Percentiles rank a stretch among this genome's conserved stretches.
These are phyloP conservation scores for Heterodera carotae DNA, from an alignment of 1,140 invertebrate genomes.

Conservation along the genomic window DNA sequence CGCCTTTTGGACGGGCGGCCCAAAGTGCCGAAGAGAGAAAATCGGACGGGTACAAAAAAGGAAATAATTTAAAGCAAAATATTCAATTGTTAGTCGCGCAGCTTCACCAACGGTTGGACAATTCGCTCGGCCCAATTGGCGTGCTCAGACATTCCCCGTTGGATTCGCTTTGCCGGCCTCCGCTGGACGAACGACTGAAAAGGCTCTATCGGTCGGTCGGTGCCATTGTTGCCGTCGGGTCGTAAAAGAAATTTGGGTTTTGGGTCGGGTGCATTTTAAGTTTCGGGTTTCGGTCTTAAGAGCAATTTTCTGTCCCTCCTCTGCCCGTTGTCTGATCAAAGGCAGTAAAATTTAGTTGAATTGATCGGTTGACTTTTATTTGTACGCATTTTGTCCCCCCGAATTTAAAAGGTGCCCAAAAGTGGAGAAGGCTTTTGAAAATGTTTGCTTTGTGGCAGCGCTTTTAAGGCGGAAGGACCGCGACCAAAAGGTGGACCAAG, in stretches of 20 bases:
- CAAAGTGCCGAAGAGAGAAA: slow-evolving; percentile 11
- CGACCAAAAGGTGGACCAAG: slow-evolving; percentile 69
- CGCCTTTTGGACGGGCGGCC: slow-evolving; percentile 12
- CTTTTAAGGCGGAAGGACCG: slow-evolving; percentile 63
- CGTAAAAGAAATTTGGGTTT: too few species aligned
- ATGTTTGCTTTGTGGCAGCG: slow-evolving; percentile 65
- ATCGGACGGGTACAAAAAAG: neutral
- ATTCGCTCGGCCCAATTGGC: slow-evolving; percentile 14
- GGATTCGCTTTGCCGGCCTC: slow-evolving; percentile 29
- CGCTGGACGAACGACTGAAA: slow-evolving; percentile 55
- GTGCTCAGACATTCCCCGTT: slow-evolving; percentile 31
- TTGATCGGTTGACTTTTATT: too few species aligned
- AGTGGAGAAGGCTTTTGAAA: slow-evolving; percentile 64
- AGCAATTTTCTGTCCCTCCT: too few species aligned
- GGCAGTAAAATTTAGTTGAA: too few species aligned
- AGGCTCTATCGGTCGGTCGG: slow-evolving; percentile 58
- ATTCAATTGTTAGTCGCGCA: neutral
- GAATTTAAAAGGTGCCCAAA: slow-evolving; percentile 41
- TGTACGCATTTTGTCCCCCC: slow-evolving; percentile 35
- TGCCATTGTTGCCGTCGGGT: too few species aligned
- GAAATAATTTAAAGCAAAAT: neutral
- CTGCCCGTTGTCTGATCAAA: too few species aligned
- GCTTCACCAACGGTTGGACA: slow-evolving; percentile 5
- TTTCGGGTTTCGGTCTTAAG: too few species aligned
- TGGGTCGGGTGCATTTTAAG: too few species aligned